A percentile compares a stretch with the other conserved stretches of the same genome.
Evolutionary conservation across 1,140 invertebrate genomes (phyloP).

Genomic region (Uloborus diversus): DNA sequence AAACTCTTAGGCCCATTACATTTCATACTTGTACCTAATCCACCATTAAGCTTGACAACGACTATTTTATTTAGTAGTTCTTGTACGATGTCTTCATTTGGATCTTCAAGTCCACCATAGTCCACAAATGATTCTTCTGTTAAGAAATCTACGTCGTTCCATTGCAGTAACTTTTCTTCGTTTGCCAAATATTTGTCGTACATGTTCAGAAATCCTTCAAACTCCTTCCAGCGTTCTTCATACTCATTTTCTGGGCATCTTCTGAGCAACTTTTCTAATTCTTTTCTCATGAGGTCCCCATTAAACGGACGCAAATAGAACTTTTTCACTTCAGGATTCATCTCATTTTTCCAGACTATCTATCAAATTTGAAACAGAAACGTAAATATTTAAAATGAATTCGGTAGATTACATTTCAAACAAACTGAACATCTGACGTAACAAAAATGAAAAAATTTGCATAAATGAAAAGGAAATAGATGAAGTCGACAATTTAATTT

Average conservation of each 20-base stretch:
- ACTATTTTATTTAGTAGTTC: conserved; percentile 89
- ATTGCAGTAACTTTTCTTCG: conserved; percentile 85
- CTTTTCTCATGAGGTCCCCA: no score
- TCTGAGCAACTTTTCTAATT: background rate
- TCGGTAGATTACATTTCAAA: no score
- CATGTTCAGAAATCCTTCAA: conserved; percentile 82
- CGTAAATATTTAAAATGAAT: no score
- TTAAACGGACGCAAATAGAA: no score
- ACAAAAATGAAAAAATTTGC: no score
- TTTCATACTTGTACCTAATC: conserved; percentile 95
- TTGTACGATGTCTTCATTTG: conserved; percentile 76
- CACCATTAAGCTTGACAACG: conserved; percentile 98
- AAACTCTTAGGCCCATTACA: conserved; percentile 98
- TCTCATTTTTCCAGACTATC: no score
- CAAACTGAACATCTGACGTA: no score
- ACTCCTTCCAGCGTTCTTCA: conserved; percentile 68
- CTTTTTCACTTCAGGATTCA: no score
- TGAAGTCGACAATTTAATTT: no score
- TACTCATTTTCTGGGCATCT: conserved; percentile 21
- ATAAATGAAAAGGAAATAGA: no score
- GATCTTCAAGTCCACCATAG: conserved; percentile 76
- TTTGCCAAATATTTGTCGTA: conserved; percentile 86
- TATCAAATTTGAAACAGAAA: no score
- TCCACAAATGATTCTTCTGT: conserved; percentile 79
- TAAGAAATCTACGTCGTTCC: conserved; percentile 91